Base-by-base conservation (phyloP, 2,888 invertebrate genomes). In the Lepidonotus clava region DNA sequence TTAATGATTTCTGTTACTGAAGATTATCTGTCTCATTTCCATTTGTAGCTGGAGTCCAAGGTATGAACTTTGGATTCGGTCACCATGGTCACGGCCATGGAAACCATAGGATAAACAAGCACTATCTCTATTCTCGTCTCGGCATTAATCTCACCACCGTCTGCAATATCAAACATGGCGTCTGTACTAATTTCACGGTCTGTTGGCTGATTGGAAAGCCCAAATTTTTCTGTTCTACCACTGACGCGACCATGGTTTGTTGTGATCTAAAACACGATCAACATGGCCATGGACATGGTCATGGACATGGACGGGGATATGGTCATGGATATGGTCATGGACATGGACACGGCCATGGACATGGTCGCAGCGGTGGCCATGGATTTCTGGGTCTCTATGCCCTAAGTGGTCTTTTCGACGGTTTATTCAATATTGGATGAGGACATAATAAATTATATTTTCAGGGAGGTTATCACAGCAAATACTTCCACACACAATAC, bases 101-200 rank as follows among this genome's bases (percentile, higher is more conserved):
- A 11, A 32, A 38, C 61, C 28, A 11, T 61, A 24, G 28, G 1
- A n/a, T n/a, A n/a, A 32, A 11, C 71, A 71, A 36, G 21, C 36
- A n/a, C 14, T 80, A 80, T n/a, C 46, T 80, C 8, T 80, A 80
- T 18, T 24, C 18, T 46, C 32, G 28, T 21, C 18, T 80, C n/a
- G 80, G 80, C 1, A 80, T 80, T 28, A 80, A 80, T 80, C 80
- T 80, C 32, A 80, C 80, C 21, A 80, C 80, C 6, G 34, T 51
- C 41, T 80, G 80, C 28, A 51, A 40, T 32, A 6, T 80, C 46
- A 80, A 51, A 46, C 28, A 51, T 6, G 80, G 80, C 8, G 41
- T 80, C 32, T 80, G 80, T 28, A 80, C 80, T 8, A 80, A 80
- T 24, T 1, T 46, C 8, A 80, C 80, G 24, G 80, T 80, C 28